Evolutionary conservation across 2,888 invertebrate species (phyloP).

Genomic region (Aquatica leii): DNA sequence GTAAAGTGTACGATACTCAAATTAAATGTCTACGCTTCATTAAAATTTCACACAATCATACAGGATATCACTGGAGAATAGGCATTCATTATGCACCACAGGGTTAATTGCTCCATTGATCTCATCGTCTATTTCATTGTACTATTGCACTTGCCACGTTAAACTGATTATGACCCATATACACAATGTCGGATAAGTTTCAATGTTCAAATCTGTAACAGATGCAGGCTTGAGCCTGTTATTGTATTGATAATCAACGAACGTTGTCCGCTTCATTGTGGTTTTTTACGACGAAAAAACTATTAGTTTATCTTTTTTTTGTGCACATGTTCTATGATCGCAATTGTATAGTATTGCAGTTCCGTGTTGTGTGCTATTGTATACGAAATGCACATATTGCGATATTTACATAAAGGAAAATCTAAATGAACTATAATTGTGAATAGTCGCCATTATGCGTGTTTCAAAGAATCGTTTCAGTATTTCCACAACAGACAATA

Average conservation of each 20-base stretch:
- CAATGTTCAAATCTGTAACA: slow-evolving; percentile 31
- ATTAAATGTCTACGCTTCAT: slow-evolving; percentile 34
- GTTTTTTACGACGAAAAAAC: slow-evolving; percentile 26
- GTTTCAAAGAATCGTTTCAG: too few relatives aligned
- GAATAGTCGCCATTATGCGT: too few relatives aligned
- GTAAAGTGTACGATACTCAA: slow-evolving; percentile 26
- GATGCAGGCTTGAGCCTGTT: slow-evolving; percentile 32
- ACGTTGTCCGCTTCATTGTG: slow-evolving; percentile 19
- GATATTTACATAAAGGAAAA: not conserved
- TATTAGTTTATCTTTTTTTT: not conserved
- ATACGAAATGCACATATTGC: slow-evolving; percentile 6
- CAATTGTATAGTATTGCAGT: slow-evolving; percentile 18
- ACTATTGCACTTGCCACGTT: slow-evolving; percentile 30
- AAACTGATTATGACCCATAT: slow-evolving; percentile 32
- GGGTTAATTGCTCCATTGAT: slow-evolving; percentile 40
- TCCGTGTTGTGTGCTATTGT: slow-evolving; percentile 13
- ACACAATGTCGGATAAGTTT: slow-evolving; percentile 29
- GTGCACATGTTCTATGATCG: slow-evolving; percentile 29
- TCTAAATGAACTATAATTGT: too few relatives aligned
- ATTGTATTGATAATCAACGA: slow-evolving; percentile 29
- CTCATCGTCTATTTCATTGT: slow-evolving; percentile 30
- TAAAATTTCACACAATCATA: slow-evolving; percentile 32
- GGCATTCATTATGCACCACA: slow-evolving; percentile 28
- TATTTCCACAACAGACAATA: too few relatives aligned
- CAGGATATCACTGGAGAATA: slow-evolving; percentile 28